These are phyloP conservation scores for Mesoclemmys tuberculata DNA, from an alignment of 2,113 vertebrate genomes.

Conservation along the genomic window DNA sequence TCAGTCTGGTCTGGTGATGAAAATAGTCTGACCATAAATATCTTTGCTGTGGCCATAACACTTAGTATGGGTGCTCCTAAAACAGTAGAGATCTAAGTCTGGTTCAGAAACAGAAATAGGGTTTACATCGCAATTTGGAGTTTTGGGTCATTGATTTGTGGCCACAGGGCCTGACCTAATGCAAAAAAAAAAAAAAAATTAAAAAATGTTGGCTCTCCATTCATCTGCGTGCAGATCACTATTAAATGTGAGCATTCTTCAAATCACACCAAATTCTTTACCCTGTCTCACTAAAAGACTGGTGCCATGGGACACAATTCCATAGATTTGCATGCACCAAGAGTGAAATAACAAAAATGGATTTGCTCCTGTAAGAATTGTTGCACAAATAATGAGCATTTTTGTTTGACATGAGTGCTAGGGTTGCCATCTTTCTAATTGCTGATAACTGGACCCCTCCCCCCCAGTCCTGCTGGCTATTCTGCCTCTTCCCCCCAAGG, in stretches of 20 bases:
- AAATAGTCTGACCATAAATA: neutral
- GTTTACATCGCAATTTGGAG: neutral
- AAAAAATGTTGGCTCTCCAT: neutral
- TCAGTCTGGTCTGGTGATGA: neutral
- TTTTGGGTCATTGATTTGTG: neutral
- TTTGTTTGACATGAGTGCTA: too few species aligned
- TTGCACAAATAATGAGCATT: neutral
- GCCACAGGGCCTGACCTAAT: fast-evolving
- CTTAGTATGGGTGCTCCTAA: neutral
- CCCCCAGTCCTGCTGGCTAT: too few species aligned
- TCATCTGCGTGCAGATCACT: neutral
- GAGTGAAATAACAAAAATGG: neutral
- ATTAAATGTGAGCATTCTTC: neutral
- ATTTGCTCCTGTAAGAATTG: neutral
- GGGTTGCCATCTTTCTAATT: too few species aligned
- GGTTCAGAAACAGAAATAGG: fast-evolving
- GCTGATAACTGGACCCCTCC: too few species aligned
- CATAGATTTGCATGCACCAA: neutral
- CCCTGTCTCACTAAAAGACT: neutral
- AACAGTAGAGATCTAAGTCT: fast-evolving
- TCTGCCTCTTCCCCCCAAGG: too few species aligned
- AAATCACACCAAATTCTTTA: neutral
- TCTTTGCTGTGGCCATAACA: neutral
- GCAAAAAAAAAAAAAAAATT: neutral
- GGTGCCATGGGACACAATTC: neutral